phyloP scores from a whole-genome alignment of 2,888 invertebrate genomes.

The Philaethria dido region DNA sequence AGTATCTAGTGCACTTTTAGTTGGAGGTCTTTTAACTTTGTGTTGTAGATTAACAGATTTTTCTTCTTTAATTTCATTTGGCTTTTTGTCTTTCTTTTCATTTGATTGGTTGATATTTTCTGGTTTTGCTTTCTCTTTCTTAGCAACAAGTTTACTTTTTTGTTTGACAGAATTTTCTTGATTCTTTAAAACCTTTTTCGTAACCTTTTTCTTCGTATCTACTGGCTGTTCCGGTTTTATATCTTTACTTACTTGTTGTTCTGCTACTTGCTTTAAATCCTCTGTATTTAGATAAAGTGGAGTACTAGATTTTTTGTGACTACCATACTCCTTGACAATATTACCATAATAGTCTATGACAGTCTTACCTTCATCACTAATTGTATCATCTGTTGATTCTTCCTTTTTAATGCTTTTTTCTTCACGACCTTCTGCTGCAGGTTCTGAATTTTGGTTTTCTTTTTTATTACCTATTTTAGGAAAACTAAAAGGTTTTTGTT shows the following conservation, averaged over 20 bases:
- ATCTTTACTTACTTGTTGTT: conserved; percentile 69
- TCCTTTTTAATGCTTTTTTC: conserved; percentile 50
- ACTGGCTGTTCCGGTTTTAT: conserved; percentile 52
- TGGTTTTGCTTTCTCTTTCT: conserved; percentile 36
- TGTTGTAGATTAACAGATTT: conserved; percentile 32
- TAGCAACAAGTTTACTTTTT: conserved; percentile 48
- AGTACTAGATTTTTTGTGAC: conserved; percentile 72
- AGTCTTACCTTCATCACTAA: conserved; percentile 86
- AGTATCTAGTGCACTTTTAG: conserved; percentile 53
- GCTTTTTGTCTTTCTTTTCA: conserved; percentile 23
- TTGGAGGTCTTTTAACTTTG: conserved; percentile 45
- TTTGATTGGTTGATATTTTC: not conserved
- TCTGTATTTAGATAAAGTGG: conserved; percentile 85
- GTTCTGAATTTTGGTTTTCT: conserved; percentile 59
- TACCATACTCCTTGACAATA: conserved; percentile 89
- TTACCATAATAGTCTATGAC: conserved; percentile 92
- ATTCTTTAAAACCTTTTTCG: conserved; percentile 50
- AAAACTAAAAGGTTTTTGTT: conserved; percentile 68
- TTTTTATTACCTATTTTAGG: conserved; percentile 70
- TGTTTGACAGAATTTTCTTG: conserved; percentile 48
- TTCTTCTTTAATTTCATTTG: conserved; percentile 45
- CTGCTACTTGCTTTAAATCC: conserved; percentile 84
- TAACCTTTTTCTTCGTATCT: conserved; percentile 48
- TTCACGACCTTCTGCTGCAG: conserved; percentile 42
- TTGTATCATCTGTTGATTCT: conserved; percentile 63